phyloP scores from a whole-genome alignment of 2,888 invertebrate genomes.

The Yponomeuta evonymella region DNA sequence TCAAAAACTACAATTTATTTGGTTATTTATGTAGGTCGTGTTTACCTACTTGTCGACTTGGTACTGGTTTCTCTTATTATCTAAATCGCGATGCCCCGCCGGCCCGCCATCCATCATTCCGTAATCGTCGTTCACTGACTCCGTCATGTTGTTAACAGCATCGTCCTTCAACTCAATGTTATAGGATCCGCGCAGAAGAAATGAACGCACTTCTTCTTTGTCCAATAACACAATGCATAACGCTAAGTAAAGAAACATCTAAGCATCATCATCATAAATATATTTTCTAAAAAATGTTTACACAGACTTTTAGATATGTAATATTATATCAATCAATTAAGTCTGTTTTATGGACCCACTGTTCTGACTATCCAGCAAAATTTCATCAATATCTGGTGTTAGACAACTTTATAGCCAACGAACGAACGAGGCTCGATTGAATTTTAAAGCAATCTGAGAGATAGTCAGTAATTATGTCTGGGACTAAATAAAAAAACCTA shows the following conservation, averaged over 20 bases:
- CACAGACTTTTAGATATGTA: not conserved
- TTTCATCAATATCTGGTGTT: too few relatives aligned
- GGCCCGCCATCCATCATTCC: constrained; percentile 33
- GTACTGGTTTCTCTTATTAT: constrained; percentile 24
- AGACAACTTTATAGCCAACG: too few relatives aligned
- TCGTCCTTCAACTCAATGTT: constrained; percentile 32
- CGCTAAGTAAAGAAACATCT: constrained; percentile 20
- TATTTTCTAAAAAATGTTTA: not conserved
- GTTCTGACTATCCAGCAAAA: too few relatives aligned
- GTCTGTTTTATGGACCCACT: too few relatives aligned
- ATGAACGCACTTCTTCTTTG: constrained; percentile 22
- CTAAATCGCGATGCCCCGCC: constrained; percentile 24
- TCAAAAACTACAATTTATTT: not conserved
- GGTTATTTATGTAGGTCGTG: not conserved
- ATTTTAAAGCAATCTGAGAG: too few relatives aligned
- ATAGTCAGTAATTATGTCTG: too few relatives aligned
- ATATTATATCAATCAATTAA: too few relatives aligned
- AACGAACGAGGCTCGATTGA: too few relatives aligned
- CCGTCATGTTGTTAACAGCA: constrained; percentile 37
- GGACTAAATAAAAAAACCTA: too few relatives aligned
- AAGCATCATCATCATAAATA: not conserved
- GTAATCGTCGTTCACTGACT: constrained; percentile 37
- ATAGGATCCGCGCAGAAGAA: constrained; percentile 29
- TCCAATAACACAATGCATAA: constrained; percentile 24
- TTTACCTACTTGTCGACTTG: constrained; percentile 32